phyloP scores from a whole-genome alignment of 30 jellyfish, hydroid and myxozoan genomes.

The Catostylus mosaicus region DNA sequence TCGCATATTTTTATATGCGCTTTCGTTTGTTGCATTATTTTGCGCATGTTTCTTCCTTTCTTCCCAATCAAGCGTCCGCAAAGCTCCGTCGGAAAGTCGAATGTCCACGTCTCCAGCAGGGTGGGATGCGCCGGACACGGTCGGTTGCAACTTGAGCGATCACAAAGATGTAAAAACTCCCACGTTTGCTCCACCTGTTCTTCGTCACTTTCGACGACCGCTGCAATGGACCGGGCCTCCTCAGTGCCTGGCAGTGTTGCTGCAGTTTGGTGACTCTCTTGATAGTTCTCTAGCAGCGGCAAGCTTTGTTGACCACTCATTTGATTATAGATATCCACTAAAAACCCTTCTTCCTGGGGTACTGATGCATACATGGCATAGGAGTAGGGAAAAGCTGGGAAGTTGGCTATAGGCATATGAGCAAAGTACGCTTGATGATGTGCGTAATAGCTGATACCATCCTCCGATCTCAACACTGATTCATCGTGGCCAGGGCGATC shows the following conservation, averaged over 20 bases:
- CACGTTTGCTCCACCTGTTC: not conserved
- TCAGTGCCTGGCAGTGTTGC: not conserved
- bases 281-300: not conserved
- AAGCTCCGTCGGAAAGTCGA: slow-evolving; percentile 65
- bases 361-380: not conserved
- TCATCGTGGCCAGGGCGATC: not conserved
- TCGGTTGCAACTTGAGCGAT: slow-evolving; percentile 15
- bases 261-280: not conserved
- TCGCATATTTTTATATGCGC: slow-evolving; percentile 29
- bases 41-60: slow-evolving; percentile 51
- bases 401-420: not conserved
- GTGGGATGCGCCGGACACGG: slow-evolving; percentile 5
- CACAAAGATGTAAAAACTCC: slow-evolving; percentile 3
- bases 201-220: not conserved
- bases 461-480: not conserved
- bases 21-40: slow-evolving; percentile 38
- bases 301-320: not conserved
- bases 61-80: slow-evolving; percentile 80
- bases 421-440: not conserved
- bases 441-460: not conserved
- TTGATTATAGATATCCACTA: not conserved
- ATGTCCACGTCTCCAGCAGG: slow-evolving; percentile 42
- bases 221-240: not conserved
- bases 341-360: not conserved
- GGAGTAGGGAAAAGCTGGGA: not conserved